phyloP scores from a whole-genome alignment of 2,797 vertebrate species.

The Fistularia commersonii region DNA sequence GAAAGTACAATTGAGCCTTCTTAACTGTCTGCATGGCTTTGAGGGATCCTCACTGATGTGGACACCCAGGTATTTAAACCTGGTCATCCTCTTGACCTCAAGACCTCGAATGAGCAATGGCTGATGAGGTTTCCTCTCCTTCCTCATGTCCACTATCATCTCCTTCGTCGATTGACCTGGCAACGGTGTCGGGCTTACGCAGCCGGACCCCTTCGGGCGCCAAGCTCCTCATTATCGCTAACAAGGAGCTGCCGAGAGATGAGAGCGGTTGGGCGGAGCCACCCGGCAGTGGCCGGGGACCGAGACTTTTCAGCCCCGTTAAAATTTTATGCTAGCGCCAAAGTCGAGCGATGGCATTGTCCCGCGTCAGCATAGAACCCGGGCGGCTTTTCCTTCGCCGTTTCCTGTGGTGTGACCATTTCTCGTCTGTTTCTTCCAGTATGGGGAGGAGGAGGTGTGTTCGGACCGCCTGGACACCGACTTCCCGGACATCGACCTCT shows the following conservation, averaged over 20 bases:
- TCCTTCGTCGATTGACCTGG: too few relatives aligned
- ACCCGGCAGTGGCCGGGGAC: slow-evolving; percentile 35
- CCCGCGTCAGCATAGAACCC: too few relatives aligned
- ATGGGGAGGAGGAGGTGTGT: slow-evolving; percentile 84
- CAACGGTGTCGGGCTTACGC: slow-evolving; percentile 15
- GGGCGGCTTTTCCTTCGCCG: slow-evolving; percentile 39
- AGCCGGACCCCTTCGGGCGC: slow-evolving; percentile 28
- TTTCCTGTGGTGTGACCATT: slow-evolving; percentile 33
- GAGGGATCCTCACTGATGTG: too few relatives aligned
- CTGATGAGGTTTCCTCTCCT: too few relatives aligned
- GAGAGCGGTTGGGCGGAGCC: slow-evolving; percentile 44
- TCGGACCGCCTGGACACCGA: slow-evolving; percentile 92
- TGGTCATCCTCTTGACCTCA: too few relatives aligned
- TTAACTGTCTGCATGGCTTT: too few relatives aligned
- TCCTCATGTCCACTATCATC: too few relatives aligned
- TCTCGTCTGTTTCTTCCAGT: slow-evolving; percentile 59
- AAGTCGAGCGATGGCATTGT: neutral
- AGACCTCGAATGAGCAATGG: too few relatives aligned
- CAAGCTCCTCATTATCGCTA: slow-evolving; percentile 48
- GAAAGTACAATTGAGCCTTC: too few relatives aligned
- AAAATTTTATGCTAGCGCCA: neutral
- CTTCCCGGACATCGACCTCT: slow-evolving; percentile 96
- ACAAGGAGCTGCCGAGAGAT: slow-evolving; percentile 57
- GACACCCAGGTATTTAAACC: too few relatives aligned
- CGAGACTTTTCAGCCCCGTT: too few relatives aligned